These are phyloP conservation scores for Leucophenga maculata DNA, from an alignment of 2,888 invertebrate species.

Conservation along the genomic window DNA sequence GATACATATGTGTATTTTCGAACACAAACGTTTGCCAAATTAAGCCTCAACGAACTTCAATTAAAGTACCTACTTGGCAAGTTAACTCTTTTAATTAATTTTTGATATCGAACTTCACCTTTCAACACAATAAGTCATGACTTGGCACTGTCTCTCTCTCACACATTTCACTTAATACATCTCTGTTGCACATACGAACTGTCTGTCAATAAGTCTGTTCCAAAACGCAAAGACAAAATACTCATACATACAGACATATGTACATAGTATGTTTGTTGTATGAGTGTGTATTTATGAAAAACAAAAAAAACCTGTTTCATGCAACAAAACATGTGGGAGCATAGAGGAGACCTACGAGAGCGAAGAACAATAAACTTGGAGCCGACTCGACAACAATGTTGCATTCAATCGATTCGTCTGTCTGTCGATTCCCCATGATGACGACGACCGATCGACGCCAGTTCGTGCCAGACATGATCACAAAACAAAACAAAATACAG, in stretches of 20 bases:
- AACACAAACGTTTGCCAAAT: too few relatives aligned
- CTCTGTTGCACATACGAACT: too few relatives aligned
- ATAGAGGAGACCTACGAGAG: conserved; percentile 8
- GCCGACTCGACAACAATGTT: conserved; percentile 2
- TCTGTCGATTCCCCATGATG: not conserved
- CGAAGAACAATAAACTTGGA: conserved; percentile 8
- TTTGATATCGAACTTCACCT: conserved; percentile 46
- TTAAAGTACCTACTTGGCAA: conserved; percentile 50
- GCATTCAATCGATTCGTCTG: not conserved
- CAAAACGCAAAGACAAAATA: not conserved
- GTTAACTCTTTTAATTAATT: too few relatives aligned
- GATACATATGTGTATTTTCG: not conserved
- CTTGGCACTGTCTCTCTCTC: not conserved
- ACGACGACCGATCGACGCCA: conserved; percentile 37
- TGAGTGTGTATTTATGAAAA: too few relatives aligned
- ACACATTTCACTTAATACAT: too few relatives aligned
- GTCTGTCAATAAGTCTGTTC: too few relatives aligned
- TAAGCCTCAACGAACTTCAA: conserved; percentile 44
- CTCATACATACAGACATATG: not conserved
- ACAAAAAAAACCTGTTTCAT: conserved; percentile 49
- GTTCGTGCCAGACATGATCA: conserved; percentile 60
- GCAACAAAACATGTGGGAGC: conserved; percentile 32
- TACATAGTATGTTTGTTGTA: not conserved
- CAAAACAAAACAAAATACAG: too few relatives aligned
- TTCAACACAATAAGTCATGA: not conserved